Conservation (phyloP, 2,113 vertebrate species). For the Hippopotamus amphibius region DNA sequence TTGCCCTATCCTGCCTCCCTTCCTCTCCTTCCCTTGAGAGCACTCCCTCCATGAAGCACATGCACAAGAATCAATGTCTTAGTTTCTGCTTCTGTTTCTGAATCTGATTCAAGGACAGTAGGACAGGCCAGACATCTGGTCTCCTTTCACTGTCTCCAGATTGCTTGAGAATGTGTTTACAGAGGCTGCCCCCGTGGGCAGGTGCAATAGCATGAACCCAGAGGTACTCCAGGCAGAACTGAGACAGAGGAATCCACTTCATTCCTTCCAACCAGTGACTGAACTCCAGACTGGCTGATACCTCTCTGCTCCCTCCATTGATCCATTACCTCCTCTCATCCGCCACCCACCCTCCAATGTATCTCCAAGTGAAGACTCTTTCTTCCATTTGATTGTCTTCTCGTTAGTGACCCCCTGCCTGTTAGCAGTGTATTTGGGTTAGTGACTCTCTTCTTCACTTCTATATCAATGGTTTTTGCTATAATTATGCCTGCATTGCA, state of each 20-base stretch:
- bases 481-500: background rate
- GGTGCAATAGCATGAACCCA: background rate
- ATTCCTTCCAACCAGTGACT: background rate
- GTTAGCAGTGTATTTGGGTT: background rate
- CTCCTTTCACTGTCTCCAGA: background rate
- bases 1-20: background rate
- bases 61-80: background rate
- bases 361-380: background rate
- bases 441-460: conserved; percentile 15
- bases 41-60: background rate
- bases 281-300: background rate
- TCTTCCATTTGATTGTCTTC: background rate
- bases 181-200: background rate
- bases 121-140: background rate
- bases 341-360: background rate
- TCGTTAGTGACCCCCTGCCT: background rate
- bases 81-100: background rate
- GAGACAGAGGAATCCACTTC: background rate
- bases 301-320: background rate
- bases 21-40: background rate
- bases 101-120: background rate
- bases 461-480: background rate
- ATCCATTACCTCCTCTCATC: background rate
- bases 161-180: background rate
- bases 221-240: background rate